phyloP scores from a whole-genome alignment of 1,140 invertebrate genomes.

The Achroia grisella region DNA sequence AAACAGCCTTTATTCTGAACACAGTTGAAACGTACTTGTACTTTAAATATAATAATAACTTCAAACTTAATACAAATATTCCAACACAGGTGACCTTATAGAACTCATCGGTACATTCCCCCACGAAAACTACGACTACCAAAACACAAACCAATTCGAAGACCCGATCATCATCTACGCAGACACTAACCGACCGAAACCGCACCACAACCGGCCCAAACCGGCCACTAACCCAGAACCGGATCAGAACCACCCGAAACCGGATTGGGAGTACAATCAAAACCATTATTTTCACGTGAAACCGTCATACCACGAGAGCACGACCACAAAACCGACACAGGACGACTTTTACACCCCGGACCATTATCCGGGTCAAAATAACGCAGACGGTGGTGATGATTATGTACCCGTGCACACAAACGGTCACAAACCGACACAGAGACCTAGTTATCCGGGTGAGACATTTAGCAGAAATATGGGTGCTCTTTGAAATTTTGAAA shows the following conservation, averaged over 20 bases:
- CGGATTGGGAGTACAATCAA: conserved; percentile 48
- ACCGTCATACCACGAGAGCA: conserved; percentile 67
- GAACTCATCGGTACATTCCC: conserved; percentile 76
- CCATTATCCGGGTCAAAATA: conserved; percentile 23
- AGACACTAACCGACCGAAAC: conserved; percentile 49
- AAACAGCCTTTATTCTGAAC: too few relatives aligned
- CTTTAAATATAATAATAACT: background rate
- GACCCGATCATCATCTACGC: conserved; percentile 72
- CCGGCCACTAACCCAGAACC: conserved; percentile 37
- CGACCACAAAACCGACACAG: conserved; percentile 33
- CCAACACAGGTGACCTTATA: conserved; percentile 73
- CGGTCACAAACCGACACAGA: conserved; percentile 40
- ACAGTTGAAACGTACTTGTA: too few relatives aligned
- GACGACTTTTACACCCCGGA: conserved; percentile 46
- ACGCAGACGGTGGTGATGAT: conserved; percentile 54
- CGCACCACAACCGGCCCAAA: conserved; percentile 49
- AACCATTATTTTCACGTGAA: conserved; percentile 67
- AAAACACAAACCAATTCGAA: conserved; percentile 66
- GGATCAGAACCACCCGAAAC: conserved; percentile 38
- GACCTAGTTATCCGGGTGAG: conserved; percentile 69
- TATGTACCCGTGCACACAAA: conserved; percentile 54
- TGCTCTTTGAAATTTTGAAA: background rate
- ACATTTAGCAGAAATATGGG: conserved; percentile 13
- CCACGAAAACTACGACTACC: conserved; percentile 64
- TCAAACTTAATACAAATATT: conserved; percentile 17